Evolutionary conservation across 2,888 invertebrate genomes (phyloP).

Genomic region (Neoascia interrupta): DNA sequence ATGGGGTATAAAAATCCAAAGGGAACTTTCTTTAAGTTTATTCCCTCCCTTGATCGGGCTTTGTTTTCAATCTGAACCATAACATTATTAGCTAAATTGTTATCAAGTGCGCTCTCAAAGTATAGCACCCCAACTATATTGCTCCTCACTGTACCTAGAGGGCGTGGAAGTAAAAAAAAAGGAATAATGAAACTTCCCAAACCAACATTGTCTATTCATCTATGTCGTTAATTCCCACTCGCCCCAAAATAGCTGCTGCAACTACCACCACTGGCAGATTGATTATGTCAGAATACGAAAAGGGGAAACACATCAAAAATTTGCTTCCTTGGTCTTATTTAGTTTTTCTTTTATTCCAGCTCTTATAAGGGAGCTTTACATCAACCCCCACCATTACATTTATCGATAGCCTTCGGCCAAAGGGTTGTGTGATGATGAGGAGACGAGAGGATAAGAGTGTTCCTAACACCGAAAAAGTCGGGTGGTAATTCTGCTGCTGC

Average conservation of each 20-base stretch:
- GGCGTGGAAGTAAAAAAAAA: no score
- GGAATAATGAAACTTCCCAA: background rate
- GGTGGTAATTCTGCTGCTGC: background rate
- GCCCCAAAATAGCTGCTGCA: background rate
- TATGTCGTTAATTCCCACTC: background rate
- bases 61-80: no score
- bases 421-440: conserved; percentile 52
- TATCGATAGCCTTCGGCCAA: conserved; percentile 52
- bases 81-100: no score
- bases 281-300: conserved; percentile 53
- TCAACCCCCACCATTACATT: conserved; percentile 36
- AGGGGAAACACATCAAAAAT: conserved; percentile 48
- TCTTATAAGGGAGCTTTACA: conserved; percentile 26
- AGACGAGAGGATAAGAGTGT: conserved; percentile 34
- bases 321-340: conserved; percentile 48
- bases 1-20: no score
- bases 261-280: conserved; percentile 37
- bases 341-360: conserved; percentile 20
- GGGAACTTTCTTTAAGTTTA: no score
- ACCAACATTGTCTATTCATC: no score
- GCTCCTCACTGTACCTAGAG: no score
- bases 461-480: conserved; percentile 25
- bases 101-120: no score
- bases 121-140: no score
- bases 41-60: no score